phyloP scores from a whole-genome alignment of 2,888 invertebrate genomes.

The Cerastis rubricosa region DNA sequence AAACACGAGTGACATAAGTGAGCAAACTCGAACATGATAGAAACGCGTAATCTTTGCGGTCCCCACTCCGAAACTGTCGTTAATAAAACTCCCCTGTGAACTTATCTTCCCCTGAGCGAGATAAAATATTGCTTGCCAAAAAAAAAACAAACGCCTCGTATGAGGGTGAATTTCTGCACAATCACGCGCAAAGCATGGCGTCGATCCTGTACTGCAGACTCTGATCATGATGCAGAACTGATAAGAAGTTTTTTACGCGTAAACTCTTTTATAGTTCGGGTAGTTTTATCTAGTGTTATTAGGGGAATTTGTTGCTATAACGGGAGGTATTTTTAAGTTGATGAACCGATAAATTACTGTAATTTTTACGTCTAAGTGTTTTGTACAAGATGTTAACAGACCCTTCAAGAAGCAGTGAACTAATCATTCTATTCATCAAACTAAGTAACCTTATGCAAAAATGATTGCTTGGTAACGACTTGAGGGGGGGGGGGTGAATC shows the following conservation, averaged over 20 bases:
- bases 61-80: conserved; percentile 83
- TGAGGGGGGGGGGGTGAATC: too few relatives aligned
- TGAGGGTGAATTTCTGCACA: conserved; percentile 71
- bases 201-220: conserved; percentile 34
- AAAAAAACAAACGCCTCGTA: conserved; percentile 72
- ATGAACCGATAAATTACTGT: conserved; percentile 14
- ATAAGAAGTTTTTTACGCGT: conserved; percentile 50
- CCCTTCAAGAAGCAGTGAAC: too few relatives aligned
- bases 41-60: conserved; percentile 79
- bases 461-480: too few relatives aligned
- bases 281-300: conserved; percentile 14
- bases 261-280: conserved; percentile 27
- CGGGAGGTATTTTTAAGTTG: background rate
- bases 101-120: conserved; percentile 81
- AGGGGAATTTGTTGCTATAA: background rate
- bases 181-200: conserved; percentile 66
- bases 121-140: conserved; percentile 82
- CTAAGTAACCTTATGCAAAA: too few relatives aligned
- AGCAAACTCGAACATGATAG: conserved; percentile 79
- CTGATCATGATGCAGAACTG: conserved; percentile 46
- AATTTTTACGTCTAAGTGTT: background rate
- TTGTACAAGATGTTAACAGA: too few relatives aligned
- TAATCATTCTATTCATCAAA: too few relatives aligned
- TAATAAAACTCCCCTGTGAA: conserved; percentile 84
- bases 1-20: conserved; percentile 77